phyloP scores from a whole-genome alignment of 2,888 invertebrate species.

The Fragum fragum region DNA sequence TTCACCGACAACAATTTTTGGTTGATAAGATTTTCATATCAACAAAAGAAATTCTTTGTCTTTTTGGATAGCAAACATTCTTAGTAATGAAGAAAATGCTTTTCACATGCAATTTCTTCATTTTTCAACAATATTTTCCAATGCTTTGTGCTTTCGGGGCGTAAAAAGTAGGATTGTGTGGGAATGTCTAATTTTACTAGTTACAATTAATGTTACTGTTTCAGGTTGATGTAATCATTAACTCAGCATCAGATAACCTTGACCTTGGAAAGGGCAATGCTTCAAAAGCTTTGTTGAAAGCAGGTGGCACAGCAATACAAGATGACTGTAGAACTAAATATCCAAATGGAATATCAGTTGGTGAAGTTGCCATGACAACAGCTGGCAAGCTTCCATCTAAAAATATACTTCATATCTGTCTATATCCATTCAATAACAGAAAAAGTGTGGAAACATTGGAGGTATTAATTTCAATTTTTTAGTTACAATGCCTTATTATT shows the following conservation, averaged over 20 bases:
- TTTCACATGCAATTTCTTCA: too few relatives aligned
- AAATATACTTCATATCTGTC: slow-evolving; percentile 48
- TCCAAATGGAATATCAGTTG: slow-evolving; percentile 45
- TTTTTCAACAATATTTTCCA: too few relatives aligned
- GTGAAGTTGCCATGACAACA: slow-evolving; percentile 54
- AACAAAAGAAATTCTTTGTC: too few relatives aligned
- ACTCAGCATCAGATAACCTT: slow-evolving; percentile 39
- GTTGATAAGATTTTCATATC: too few relatives aligned
- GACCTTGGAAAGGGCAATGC: slow-evolving; percentile 35
- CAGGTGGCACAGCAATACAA: slow-evolving; percentile 40
- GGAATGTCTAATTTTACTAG: too few relatives aligned
- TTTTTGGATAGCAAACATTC: too few relatives aligned
- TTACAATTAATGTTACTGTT: background rate
- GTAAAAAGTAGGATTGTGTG: too few relatives aligned
- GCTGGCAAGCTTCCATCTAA: slow-evolving; percentile 55
- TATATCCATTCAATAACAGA: slow-evolving; percentile 39
- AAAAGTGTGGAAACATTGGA: slow-evolving; percentile 17
- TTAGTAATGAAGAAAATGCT: too few relatives aligned
- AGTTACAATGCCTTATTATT: too few relatives aligned
- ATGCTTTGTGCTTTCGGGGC: too few relatives aligned
- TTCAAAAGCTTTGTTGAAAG: slow-evolving; percentile 36
- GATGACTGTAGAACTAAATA: slow-evolving; percentile 42
- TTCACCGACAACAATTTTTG: too few relatives aligned
- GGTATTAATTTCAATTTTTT: slow-evolving; percentile 10
- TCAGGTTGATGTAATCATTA: slow-evolving; percentile 59